Base-by-base conservation (phyloP, 2,113 vertebrate species). In the Lagopus muta region DNA sequence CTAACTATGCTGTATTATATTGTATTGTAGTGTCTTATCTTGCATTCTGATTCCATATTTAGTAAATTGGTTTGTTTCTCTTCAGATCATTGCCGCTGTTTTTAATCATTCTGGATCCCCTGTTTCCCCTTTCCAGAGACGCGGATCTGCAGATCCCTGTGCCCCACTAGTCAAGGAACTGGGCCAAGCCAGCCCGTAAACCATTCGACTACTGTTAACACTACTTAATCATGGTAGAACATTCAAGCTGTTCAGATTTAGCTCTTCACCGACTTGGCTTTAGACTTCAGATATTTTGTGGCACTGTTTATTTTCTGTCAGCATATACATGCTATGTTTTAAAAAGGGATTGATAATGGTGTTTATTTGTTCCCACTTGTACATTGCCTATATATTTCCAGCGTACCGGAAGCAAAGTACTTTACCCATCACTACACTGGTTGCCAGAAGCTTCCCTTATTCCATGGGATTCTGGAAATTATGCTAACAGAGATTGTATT, bases 301-400 rank as follows among this genome's bases (percentile, higher is more conserved):
- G 30, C 32, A 18, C 55, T 20, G 11, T n/a, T 88, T 79, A 14
- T 52, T 71, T 76, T 36, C 21, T 86, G 13, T 65, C 14, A 57
- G 19, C 10, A 19, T 76, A 30, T 6, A 10, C 1, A 0, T 43
- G 18, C 5, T 2, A 9, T 43, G 18, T 67, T 14, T 9, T 72
- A 58, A 72, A 62, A 34, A 13, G 18, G 15, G 17, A 66, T 9
- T 25, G 48, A 20, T 47, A 20, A 27, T 8, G 54, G 9, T 55
- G 20, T 67, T 67, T 72, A 11, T 50, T 73, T 52, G 19, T 8
- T 81, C 1, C 78, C 11, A n/a, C 11, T 14, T 77, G 4, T 19
- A 3, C 47, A 14, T 67, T 84, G 11, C n/a, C 30, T 74, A 0
- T 5, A 5, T 78, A 40, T 5, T 21, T 58, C n/a, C 38, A 34